These are phyloP conservation scores for Scomber scombrus DNA, from an alignment of 2,113 vertebrate species.

Conservation along the genomic window DNA sequence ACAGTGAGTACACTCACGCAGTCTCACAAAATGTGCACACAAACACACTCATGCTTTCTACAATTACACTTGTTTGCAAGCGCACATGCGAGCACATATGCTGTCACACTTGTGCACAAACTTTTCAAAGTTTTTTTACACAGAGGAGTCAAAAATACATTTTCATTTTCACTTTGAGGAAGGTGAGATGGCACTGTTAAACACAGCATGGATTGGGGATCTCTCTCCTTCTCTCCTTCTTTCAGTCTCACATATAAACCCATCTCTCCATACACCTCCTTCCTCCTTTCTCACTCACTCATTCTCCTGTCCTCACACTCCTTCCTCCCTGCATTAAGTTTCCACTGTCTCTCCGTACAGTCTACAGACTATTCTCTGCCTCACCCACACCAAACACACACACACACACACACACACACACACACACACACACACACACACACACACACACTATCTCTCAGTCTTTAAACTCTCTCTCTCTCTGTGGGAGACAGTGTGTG, in stretches of 20 bases:
- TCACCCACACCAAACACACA: neutral
- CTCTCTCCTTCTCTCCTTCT: slow-evolving; percentile 34
- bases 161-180: slow-evolving; percentile 76
- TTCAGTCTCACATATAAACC: slow-evolving; percentile 53
- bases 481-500: slow-evolving; percentile 21
- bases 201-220: slow-evolving; percentile 57
- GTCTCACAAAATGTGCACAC: neutral
- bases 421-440: neutral
- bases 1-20: neutral
- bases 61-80: slow-evolving; percentile 5
- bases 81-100: slow-evolving; percentile 12
- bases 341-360: slow-evolving; percentile 24
- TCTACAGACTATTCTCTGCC: slow-evolving; percentile 24
- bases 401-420: slow-evolving; percentile 6
- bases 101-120: slow-evolving; percentile 35
- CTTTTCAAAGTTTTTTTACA: slow-evolving; percentile 50
- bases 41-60: slow-evolving; percentile 11
- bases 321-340: slow-evolving; percentile 3
- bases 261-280: slow-evolving; percentile 41
- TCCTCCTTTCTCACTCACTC: slow-evolving; percentile 57
- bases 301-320: slow-evolving; percentile 32
- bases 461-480: slow-evolving; percentile 46
- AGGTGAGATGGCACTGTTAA: slow-evolving; percentile 73
- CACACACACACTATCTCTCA: slow-evolving; percentile 18
- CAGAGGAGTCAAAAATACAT: slow-evolving; percentile 74